Evolutionary conservation across 2,113 vertebrate species (phyloP).

Genomic region (Siniperca knerii): DNA sequence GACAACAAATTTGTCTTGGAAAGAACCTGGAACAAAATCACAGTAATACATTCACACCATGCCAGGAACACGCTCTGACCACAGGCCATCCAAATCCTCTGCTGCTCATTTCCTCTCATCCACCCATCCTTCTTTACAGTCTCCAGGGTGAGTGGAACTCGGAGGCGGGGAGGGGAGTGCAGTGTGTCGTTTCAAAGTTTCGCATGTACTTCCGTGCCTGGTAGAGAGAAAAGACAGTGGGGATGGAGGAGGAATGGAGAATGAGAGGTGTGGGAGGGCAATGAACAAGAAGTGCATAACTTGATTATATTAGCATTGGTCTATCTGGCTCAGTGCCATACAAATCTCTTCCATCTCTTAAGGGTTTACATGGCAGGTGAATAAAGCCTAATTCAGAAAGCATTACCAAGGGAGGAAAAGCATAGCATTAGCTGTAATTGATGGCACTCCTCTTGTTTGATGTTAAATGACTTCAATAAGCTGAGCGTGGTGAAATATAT

Average conservation of each 20-base stretch:
- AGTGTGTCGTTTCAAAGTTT: constrained; percentile 92
- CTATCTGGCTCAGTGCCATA: constrained; percentile 55
- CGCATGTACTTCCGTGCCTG: constrained; percentile 92
- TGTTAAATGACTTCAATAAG: constrained; percentile 85
- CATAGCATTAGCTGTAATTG: constrained; percentile 79
- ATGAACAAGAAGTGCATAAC: constrained; percentile 67
- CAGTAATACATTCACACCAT: constrained; percentile 60
- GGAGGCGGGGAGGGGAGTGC: constrained; percentile 89
- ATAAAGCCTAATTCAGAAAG: constrained; percentile 72
- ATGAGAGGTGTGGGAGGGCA: constrained; percentile 66
- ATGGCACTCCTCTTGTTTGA: constrained; percentile 80
- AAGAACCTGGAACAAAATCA: constrained; percentile 32
- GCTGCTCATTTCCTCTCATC: constrained; percentile 21
- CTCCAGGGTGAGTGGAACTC: constrained; percentile 90
- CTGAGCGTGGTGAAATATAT: constrained; percentile 74
- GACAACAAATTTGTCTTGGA: neutral
- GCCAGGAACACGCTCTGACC: constrained; percentile 51
- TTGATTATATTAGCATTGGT: constrained; percentile 71
- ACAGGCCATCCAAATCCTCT: constrained; percentile 43
- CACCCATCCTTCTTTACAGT: constrained; percentile 75
- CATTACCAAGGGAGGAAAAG: constrained; percentile 70
- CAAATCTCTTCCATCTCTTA: constrained; percentile 65
- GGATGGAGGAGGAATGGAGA: constrained; percentile 54
- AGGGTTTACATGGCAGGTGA: constrained; percentile 67
- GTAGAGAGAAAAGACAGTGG: constrained; percentile 36